phyloP scores from a whole-genome alignment of 2,888 invertebrate genomes.

The Meganola albula region DNA sequence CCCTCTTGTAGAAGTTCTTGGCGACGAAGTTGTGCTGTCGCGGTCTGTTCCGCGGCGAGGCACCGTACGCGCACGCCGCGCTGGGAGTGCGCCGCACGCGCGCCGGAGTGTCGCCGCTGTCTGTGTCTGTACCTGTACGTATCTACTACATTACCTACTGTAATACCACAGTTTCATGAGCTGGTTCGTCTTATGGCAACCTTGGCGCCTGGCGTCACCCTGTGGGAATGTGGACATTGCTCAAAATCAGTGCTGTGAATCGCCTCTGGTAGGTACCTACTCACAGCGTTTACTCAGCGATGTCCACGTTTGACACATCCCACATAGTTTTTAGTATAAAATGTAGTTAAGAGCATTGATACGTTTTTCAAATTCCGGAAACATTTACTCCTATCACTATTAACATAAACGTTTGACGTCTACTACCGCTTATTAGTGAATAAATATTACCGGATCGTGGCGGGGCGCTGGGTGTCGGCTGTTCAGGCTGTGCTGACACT shows the following conservation, averaged over 20 bases:
- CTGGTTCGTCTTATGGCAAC: too few species aligned
- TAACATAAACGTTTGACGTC: too few species aligned
- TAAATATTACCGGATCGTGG: conserved; percentile 45
- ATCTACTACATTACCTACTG: too few species aligned
- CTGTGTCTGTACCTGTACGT: conserved; percentile 42
- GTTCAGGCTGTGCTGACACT: conserved; percentile 8
- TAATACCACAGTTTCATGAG: too few species aligned
- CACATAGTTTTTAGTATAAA: too few species aligned
- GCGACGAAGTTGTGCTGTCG: conserved; percentile 82
- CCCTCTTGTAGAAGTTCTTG: conserved; percentile 88
- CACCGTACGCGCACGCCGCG: conserved; percentile 52
- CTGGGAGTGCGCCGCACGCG: conserved; percentile 58
- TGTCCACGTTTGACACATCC: too few species aligned
- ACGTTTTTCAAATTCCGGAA: too few species aligned
- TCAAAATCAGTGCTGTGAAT: not conserved
- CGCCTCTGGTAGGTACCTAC: too few species aligned
- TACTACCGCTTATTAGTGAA: not conserved
- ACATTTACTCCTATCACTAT: too few species aligned
- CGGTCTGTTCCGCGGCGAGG: conserved; percentile 54
- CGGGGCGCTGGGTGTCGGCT: conserved; percentile 55
- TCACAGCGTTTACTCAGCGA: too few species aligned
- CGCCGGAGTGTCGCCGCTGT: conserved; percentile 43
- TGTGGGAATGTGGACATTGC: not conserved
- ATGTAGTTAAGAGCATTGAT: too few species aligned
- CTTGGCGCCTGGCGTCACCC: too few species aligned